Evolutionary conservation across 2,888 invertebrate species (phyloP), one percentile per base, ranked within the genome.

Genomic region (Leucania comma): DNA sequence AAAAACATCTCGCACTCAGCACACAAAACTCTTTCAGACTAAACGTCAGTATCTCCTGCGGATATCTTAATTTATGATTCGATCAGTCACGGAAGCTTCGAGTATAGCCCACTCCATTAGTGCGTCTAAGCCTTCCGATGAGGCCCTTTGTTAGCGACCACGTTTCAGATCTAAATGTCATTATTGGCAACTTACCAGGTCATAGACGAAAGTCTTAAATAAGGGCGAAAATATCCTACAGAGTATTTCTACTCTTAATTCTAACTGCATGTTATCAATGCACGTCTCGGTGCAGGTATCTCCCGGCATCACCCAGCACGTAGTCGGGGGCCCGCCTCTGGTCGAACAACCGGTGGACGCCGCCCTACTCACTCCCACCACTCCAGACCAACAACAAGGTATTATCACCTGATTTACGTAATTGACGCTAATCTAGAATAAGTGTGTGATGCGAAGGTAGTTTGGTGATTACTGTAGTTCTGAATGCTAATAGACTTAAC

Each of bases 351-450:
- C 91, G 17, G 92, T 91, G 0, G 95, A 95, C 42, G 90, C 83
- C n/a, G 88, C 93, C 0, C 83, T 95, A 5, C 85, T 95, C 5
- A 90, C 94, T 0, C 90, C 94, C 9, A 89, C 93, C 46, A 89
- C 92, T 0, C 90, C 93, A 1, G 95, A 95, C 50, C 93, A 93
- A 48, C 95, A 94, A 72, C 92, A 92, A 91, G 92, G 94, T 93
- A 77, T 51, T 54, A 53, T 48, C 57, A 61, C 20, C n/a, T 5
- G 22, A n/a, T 26, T 32, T 14, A 54, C 22, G 5, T 57, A 42
- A 17, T 51, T 71, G 56, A 61, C 32, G 14, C 56, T 76, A 76
- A 32, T 76, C 68, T 71, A 67, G 24, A 24, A 50, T 72, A 68
- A 68, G 10, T 76, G 68, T 57, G 72, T 72, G 57, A 42, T 68